Base-by-base conservation (phyloP, 35 echinoderm and acorn worm genomes). In the Apostichopus californicus region DNA sequence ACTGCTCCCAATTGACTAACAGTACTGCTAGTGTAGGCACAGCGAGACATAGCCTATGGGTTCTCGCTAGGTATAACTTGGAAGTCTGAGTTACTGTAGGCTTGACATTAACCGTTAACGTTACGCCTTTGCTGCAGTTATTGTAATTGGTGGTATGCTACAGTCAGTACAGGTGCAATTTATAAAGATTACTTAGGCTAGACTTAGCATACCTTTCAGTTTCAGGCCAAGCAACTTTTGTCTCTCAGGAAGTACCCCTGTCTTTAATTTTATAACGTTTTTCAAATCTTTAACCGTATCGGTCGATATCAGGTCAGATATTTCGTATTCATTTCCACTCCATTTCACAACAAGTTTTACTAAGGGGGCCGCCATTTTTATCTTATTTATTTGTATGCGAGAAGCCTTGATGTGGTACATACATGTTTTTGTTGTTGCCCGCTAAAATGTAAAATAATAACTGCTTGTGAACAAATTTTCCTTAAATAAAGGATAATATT, bases 221-320 rank as follows among this genome's bases (percentile, higher is more conserved):
- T 98, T 98, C 86, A 98, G 88, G 3, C 97, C 97, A 75, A 98
- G 90, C 20, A 98, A 81, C 85, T 98, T 98, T 59, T 98, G 97
- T 77, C 97, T 64, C 24, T 93, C 92, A 13, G 97, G 94, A 53
- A 96, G 75, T 23, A 98, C 97, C 53, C 97, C 97, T 8, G 96
- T 96, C 46, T 96, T 93, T 72, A 92, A 57, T 61, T 92, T 90
- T 25, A 98, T 98, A 54, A 91, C 91, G 83, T 96, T 91, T 73
- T 98, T 98, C 54, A 98, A 93, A 87, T 98, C 95, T 77, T 91
- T 91, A 8, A 98, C 93, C 12, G 97, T 98, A 91, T 96, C 91
- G 15, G 86, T 92, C n/a, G 34, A 91, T 66, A 9, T 4, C 17
- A 98, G 81, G 23, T 96, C 90, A 0, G 82, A 87, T 79, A 98